phyloP scores from a whole-genome alignment of 2,888 invertebrate genomes.

The Cryptus armator region DNA sequence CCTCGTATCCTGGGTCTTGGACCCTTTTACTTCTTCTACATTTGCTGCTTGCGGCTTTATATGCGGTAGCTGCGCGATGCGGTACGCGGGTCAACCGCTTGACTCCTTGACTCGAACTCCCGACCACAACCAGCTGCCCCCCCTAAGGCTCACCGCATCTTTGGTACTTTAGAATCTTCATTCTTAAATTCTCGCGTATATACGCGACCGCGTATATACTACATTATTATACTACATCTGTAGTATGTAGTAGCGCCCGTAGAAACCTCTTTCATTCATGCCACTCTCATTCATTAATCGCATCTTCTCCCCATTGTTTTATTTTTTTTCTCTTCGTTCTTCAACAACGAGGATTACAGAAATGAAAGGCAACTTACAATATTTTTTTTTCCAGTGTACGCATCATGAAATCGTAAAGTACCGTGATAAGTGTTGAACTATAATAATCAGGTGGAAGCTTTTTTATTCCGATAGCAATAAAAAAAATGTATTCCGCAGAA shows the following conservation, averaged over 20 bases:
- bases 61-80: conserved; percentile 64
- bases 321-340: not conserved
- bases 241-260: conserved; percentile 46
- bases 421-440: too few species aligned
- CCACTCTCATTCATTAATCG: conserved; percentile 50
- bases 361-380: not conserved
- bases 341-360: conserved; percentile 11
- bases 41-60: conserved; percentile 46
- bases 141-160: conserved; percentile 68
- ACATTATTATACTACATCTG: conserved; percentile 23
- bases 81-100: conserved; percentile 81
- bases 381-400: not conserved
- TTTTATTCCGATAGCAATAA: too few species aligned
- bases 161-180: conserved; percentile 55
- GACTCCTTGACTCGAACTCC: conserved; percentile 80
- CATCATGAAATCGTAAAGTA: too few species aligned
- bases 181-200: conserved; percentile 52
- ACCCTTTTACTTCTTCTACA: conserved; percentile 65
- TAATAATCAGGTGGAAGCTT: too few species aligned
- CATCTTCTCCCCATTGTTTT: conserved; percentile 8
- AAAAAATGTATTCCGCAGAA: too few species aligned
- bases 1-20: conserved; percentile 84
- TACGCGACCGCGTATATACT: conserved; percentile 45
- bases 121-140: conserved; percentile 83
- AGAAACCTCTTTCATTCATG: conserved; percentile 65